These are phyloP conservation scores for Phrynosoma platyrhinos DNA, from an alignment of 2,113 vertebrate genomes.

Conservation along the genomic window DNA sequence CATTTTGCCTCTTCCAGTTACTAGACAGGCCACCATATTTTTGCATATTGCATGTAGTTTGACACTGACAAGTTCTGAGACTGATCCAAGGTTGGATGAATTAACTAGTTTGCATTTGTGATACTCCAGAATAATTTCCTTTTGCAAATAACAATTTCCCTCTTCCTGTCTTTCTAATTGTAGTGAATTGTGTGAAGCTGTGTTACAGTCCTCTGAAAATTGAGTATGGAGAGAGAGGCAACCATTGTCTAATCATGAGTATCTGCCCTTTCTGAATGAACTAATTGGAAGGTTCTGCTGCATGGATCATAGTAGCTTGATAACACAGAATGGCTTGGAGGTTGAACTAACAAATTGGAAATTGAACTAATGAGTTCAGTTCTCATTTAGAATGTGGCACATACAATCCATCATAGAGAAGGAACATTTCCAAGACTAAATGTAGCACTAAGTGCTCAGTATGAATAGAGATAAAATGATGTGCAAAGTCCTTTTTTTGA, in stretches of 20 bases:
- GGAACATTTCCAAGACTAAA: not conserved
- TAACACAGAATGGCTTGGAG: not conserved
- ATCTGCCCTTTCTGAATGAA: not conserved
- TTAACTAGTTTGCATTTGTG: not conserved
- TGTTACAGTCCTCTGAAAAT: not conserved
- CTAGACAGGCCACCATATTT: not conserved
- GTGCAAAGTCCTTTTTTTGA: not conserved
- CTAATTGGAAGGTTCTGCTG: conserved; percentile 7
- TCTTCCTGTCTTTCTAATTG: not conserved
- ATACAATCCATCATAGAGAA: not conserved
- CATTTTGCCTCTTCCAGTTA: not conserved
- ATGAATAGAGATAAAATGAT: not conserved
- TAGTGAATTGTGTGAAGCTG: not conserved
- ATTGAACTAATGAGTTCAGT: conserved; percentile 16
- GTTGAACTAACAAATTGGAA: not conserved
- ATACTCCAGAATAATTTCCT: not conserved
- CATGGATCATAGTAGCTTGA: not conserved
- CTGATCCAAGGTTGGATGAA: not conserved
- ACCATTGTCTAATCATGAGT: conserved; percentile 2
- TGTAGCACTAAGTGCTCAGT: not conserved
- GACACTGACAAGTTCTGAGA: not conserved
- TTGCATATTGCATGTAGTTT: not conserved
- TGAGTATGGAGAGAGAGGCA: not conserved
- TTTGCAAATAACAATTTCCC: not conserved
- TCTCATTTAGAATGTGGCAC: conserved; percentile 1